Evolutionary conservation across 2,888 invertebrate species (phyloP), one percentile per base, ranked within the genome.

Genomic region (Lepidocyrtoides sp.): DNA sequence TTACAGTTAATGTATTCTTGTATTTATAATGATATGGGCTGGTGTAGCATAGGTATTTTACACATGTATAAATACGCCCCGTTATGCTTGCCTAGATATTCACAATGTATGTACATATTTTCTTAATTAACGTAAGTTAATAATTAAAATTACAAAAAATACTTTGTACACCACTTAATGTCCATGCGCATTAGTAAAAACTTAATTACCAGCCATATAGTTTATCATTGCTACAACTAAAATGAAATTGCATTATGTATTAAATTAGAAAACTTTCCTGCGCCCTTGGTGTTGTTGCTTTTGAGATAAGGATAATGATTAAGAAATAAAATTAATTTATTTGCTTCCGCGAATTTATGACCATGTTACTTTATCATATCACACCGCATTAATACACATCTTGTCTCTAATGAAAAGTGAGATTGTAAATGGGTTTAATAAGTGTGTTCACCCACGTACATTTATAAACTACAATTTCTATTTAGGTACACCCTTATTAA

Each of bases 321-420:
- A 72, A 72, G 85, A 72, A 84, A 54, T 41, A 32, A 54, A 57
- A 85, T 72, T 85, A 72, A 85, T 72, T 85, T 20, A 36, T 41
- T 82, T 54, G 48, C 85, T 85, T 85, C 84, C 84, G 84, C 17
- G 69, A 41, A 72, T 85, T 57, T 84, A 69, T 69, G 41, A 41
- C 69, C 0, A 75, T 72, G 57, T 57, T 54, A 29, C 41, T 36
- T 29, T 85, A 85, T 75, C 75, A 85, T 41, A 41, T 23, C 72
- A 75, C 20, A 20, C 48, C n/a, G n/a, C 10, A 26, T 14, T 54
- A 26, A 48, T n/a, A 66, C 17, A 44, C 32, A n/a, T 29, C 32
- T 36, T 51, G 32, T n/a, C 10, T 41, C 2, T 69, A 41, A 85
- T 75, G 57, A 85, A 85, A 54, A 41, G 36, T 81, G 54, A 81